Evolutionary conservation across 2,113 vertebrate species (phyloP), one percentile per base, ranked within the genome.

Genomic region (Pseudopipra pipra): DNA sequence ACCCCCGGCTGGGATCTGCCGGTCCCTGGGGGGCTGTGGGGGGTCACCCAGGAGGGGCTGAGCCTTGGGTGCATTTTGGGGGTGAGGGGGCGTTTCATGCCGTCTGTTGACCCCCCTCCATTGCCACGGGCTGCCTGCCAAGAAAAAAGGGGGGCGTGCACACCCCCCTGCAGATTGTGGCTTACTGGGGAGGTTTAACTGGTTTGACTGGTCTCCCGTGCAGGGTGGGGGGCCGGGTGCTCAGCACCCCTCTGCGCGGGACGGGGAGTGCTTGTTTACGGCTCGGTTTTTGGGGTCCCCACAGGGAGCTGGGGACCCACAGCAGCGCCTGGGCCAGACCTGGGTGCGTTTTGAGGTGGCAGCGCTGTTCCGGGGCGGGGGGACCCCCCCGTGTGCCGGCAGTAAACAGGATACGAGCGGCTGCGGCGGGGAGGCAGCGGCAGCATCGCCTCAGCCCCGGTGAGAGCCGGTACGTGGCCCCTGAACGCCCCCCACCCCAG

Each of bases 321-420:
- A 1, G n/a, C 80, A 30, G 78, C 9, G 2, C 52, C 41, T 3
- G 74, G 54, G 54, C 43, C 31, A 25, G 5, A 9, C 37, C 14
- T 2, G 14, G 73, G 95, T 56, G 94, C 56, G 10, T 46, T 59
- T 68, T 31, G 39, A 82, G 93, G 87, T 85, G 87, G 65, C 2
- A 35, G 22, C 43, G 52, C 14, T 72, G 91, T 91, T 87, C 91
- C 88, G 89, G 91, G 91, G 81, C 7, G 85, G n/a, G 66, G 61
- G 39, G 8, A 41, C 71, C 52, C 80, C 85, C 77, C 77, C 37
- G 23, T 5, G 52, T 1, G 14, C 62, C 37, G 7, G 46, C 68
- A 2, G 78, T 63, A 92, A 90, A 94, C 95, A 92, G 95, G 95
- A 96, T 90, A 96, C 74, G 47, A 68, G 82, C 30, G 20, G 47